phyloP scores from a whole-genome alignment of 2,113 vertebrate species.

The Columbina picui region DNA sequence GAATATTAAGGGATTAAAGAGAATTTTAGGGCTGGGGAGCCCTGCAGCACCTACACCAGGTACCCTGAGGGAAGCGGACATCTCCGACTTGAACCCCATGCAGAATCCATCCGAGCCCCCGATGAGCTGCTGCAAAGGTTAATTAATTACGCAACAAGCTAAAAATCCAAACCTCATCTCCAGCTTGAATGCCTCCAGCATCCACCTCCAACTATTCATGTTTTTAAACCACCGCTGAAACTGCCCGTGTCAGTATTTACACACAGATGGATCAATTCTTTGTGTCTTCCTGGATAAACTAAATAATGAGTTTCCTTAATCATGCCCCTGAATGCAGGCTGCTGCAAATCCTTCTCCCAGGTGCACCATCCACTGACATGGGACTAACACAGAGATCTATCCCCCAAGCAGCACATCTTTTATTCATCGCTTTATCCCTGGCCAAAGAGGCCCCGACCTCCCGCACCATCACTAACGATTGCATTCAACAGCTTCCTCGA shows the following conservation, averaged over 20 bases:
- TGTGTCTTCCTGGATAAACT: not conserved
- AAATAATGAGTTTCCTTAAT: not conserved
- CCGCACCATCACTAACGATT: rapidly evolving
- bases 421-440: not conserved
- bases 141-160: not conserved
- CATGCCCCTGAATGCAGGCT: not conserved
- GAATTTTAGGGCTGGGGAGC: not conserved
- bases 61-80: rapidly evolving
- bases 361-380: not conserved
- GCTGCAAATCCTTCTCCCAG: not conserved
- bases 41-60: not conserved
- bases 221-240: rapidly evolving
- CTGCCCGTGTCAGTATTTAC: rapidly evolving
- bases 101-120: rapidly evolving
- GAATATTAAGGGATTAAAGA: not conserved
- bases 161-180: not conserved
- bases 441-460: not conserved
- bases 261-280: not conserved
- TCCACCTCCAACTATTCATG: not conserved
- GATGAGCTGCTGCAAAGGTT: not conserved
- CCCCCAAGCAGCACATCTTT: not conserved
- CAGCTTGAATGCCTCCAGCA: not conserved
- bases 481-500: not conserved
- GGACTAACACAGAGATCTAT: not conserved
- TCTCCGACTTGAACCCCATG: rapidly evolving